phyloP scores from a whole-genome alignment of 2,113 vertebrate genomes.

The Catharus minimus region DNA sequence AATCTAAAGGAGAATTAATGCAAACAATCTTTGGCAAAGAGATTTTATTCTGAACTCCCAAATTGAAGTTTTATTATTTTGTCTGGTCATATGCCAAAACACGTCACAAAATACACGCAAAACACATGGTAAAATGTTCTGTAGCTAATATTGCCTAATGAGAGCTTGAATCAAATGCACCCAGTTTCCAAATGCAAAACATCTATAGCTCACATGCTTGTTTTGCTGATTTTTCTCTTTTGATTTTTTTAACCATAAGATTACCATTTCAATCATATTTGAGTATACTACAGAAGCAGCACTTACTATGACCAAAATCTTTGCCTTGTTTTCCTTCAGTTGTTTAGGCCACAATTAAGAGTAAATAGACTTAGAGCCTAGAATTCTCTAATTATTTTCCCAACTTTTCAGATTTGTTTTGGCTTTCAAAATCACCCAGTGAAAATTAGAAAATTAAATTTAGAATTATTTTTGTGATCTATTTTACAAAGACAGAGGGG shows the following conservation, averaged over 20 bases:
- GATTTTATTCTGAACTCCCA: background rate
- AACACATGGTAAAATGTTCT: background rate
- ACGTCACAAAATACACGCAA: background rate
- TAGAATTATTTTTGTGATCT: background rate
- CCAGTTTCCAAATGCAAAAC: background rate
- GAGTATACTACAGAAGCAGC: background rate
- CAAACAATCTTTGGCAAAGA: background rate
- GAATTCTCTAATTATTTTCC: background rate
- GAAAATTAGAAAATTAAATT: background rate
- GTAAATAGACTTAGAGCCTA: background rate
- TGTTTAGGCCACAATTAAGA: background rate
- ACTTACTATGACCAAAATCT: background rate
- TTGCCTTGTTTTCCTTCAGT: background rate
- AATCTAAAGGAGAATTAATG: background rate
- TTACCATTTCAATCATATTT: background rate
- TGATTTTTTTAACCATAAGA: background rate
- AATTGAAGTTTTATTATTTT: background rate
- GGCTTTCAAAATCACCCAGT: background rate
- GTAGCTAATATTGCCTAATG: background rate
- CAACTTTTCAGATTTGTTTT: background rate
- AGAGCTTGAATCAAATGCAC: background rate
- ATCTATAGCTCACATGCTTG: background rate
- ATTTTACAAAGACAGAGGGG: background rate
- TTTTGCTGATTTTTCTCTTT: background rate
- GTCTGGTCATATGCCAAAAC: background rate